Evolutionary conservation across 2,888 invertebrate species (phyloP).

Genomic region (Tethea ocularis): DNA sequence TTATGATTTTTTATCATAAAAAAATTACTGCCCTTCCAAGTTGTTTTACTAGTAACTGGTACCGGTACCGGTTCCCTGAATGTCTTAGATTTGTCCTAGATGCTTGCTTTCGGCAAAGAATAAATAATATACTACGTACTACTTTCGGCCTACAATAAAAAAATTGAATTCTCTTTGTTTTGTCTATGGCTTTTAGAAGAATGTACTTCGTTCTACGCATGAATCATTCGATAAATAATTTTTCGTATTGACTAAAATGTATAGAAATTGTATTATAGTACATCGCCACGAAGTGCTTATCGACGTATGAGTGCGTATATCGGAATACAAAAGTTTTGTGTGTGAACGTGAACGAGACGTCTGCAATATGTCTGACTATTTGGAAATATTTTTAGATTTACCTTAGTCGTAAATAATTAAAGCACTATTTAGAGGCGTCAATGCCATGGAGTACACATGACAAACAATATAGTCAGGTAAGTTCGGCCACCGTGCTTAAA

Average conservation of each 20-base stretch:
- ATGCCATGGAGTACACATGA: constrained; percentile 75
- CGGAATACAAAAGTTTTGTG: constrained; percentile 65
- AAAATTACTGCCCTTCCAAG: no score
- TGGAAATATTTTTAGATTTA: constrained; percentile 83
- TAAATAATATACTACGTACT: no score
- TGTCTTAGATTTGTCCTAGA: no score
- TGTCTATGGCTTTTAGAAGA: constrained; percentile 21
- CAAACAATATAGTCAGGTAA: constrained; percentile 64
- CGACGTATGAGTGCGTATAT: constrained; percentile 55
- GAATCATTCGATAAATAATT: constrained; percentile 26
- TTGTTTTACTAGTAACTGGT: no score
- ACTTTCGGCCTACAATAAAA: neutral
- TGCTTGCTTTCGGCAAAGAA: no score
- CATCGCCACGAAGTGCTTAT: constrained; percentile 52
- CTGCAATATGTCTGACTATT: constrained; percentile 84
- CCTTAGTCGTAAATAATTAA: constrained; percentile 62
- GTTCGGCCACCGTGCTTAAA: constrained; percentile 36
- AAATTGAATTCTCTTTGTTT: constrained; percentile 12
- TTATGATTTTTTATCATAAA: no score
- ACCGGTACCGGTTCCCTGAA: no score
- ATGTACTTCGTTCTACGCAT: constrained; percentile 56
- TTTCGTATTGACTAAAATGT: constrained; percentile 31
- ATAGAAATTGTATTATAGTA: constrained; percentile 43
- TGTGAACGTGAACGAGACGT: constrained; percentile 75
- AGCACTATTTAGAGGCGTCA: constrained; percentile 52